These are phyloP conservation scores for Lineus longissimus DNA, from an alignment of 1,140 invertebrate genomes.

Conservation along the genomic window DNA sequence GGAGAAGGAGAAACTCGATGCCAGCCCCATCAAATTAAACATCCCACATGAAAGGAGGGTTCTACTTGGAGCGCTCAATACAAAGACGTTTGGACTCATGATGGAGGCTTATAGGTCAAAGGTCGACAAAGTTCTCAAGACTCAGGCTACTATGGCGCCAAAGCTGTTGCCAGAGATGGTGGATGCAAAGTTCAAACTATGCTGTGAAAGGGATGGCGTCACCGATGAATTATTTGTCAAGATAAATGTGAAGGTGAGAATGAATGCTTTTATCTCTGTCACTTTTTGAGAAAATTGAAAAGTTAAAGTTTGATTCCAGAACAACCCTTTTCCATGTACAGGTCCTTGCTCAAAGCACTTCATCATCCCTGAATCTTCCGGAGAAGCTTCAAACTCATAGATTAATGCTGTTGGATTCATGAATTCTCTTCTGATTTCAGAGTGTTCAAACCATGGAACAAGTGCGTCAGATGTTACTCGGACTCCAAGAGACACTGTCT, in stretches of 20 bases:
- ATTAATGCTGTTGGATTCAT: too few relatives aligned
- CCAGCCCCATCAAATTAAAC: too few relatives aligned
- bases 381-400: too few relatives aligned
- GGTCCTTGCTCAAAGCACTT: too few relatives aligned
- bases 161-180: constrained; percentile 1
- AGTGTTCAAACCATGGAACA: constrained; percentile 27
- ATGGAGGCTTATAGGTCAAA: constrained; percentile 1
- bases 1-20: constrained; percentile 15
- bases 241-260: not conserved
- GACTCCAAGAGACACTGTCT: constrained; percentile 27
- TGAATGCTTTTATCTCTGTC: too few relatives aligned
- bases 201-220: not conserved
- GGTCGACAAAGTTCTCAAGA: constrained; percentile 1
- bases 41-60: too few relatives aligned
- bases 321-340: too few relatives aligned
- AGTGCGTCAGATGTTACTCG: constrained; percentile 30
- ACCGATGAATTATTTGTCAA: not conserved
- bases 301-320: not conserved
- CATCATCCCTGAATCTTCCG: too few relatives aligned
- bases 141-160: not conserved
- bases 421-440: constrained; percentile 22
- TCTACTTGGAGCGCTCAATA: too few relatives aligned
- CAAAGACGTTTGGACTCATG: not conserved
- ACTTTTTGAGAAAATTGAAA: not conserved
- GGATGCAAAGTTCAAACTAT: not conserved